Base-by-base conservation (phyloP, 2,888 invertebrate species). In the Alloscopus bannaensis region DNA sequence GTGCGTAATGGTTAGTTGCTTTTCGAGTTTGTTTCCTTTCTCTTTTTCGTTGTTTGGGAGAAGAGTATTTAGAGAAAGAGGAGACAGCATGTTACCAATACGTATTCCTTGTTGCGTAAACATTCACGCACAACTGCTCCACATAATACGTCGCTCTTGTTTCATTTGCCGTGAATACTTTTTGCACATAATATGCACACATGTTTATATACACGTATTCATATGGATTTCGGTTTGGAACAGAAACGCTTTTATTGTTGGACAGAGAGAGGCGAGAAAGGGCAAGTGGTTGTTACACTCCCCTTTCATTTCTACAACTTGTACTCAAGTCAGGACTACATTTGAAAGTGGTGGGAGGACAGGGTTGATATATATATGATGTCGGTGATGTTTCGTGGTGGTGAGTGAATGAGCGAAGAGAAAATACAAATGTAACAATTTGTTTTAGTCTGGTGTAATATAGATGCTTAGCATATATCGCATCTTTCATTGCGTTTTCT, bases 71-170 rank as follows among this genome's bases (percentile, higher is more conserved):
- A n/a, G n/a, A n/a, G n/a, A n/a, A n/a, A n/a, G n/a, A n/a, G 13
- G 24, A 52, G 52, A 52, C 52, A 29, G n/a, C 16, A 3, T 18
- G n/a, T 29, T 11, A 20, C 50, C 55, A 77, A 69, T 77, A 77
- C 71, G 78, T 71, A 71, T 65, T 31, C 78, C 29, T 65, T 78
- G 78, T 71, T 70, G 70, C 78, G 78, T 78, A 65, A 78, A 65
- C 71, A 59, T 65, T 71, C 59, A 78, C 78, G 78, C 78, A 78
- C 78, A 78, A 78, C 78, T 71, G 78, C 78, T 47, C 64, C 69
- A 69, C 62, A 60, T 77, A 77, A 77, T 77, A 52, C 40, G 36
- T 22, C 42, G 24, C 40, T 47, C 45, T 13, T 65, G 47, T 65
- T 59, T 59, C 55, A n/a, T 24, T 62, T 42, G 42, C 64, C n/a